Base-by-base conservation (phyloP, 1,140 invertebrate genomes). In the Pseudomyrmex flavicornis region DNA sequence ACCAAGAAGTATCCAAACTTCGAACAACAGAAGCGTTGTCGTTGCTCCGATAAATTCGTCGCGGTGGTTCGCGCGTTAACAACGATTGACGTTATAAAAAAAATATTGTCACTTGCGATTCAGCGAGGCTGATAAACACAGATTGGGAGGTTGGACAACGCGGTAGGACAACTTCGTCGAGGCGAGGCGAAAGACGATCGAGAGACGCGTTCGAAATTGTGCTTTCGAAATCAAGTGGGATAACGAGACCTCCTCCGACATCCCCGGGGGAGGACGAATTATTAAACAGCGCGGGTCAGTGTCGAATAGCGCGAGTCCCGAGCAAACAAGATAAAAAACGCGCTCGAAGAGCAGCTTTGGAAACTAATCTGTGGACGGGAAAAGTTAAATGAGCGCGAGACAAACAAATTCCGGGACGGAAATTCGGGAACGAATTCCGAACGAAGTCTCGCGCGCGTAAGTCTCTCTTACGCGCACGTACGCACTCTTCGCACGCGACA, bases 281-380 rank as follows among this genome's bases (percentile, higher is more conserved):
- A 68, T 77, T 46, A 52, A 35, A 50, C 9, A 52, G 48, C 1
- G 62, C 62, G 62, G 62, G 68, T 66, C 56, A 54, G 35, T 66
- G 22, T n/a, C n/a, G 50, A 50, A 20, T 56, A 46, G 50, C 3
- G 50, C 2, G 50, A 46, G 9, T n/a, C 15, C 48, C 48, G 59
- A 20, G 3, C 48, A 2, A 10, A 20, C 62, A 12, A 12, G 22
- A 68, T 46, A 22, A 77, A 22, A 77, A 77, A 22, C 59, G 48
- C 12, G 13, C 56, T 61, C 26, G 35, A 15, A 20, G 17, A 77
- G 0, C 5, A 8, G 13, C 65, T 46, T 35, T 35, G 35, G 35
- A 35, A 35, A 35, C 35, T 58, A n/a, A 58, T 68, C 54, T 46
- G 4, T 1, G 50, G 17, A 20, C 52, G 35, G 10, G 26, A 76